Percentiles rank a stretch among this genome's conserved stretches.
Evolutionary conservation across 2,797 vertebrate species (phyloP).

Genomic region (Myripristis murdjan): DNA sequence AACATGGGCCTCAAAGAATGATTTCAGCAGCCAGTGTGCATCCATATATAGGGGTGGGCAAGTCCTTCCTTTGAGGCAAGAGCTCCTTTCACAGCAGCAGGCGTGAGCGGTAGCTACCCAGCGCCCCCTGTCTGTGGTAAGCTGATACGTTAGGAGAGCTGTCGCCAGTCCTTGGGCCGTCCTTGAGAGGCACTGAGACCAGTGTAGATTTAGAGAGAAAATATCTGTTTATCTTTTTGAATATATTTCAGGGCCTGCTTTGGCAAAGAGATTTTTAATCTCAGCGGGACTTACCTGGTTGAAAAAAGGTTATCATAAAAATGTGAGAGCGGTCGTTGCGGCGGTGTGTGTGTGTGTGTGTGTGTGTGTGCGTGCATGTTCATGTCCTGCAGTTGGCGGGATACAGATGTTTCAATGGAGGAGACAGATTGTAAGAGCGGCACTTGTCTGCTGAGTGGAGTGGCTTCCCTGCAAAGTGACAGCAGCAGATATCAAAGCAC

Average conservation of each 20-base stretch:
- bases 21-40: conserved; percentile 28
- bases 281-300: conserved; percentile 3
- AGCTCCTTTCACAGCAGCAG: conserved; percentile 24
- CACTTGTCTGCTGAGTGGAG: conserved; percentile 40
- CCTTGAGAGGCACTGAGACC: conserved; percentile 48
- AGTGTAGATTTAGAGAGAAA: neutral
- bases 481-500: conserved; percentile 63
- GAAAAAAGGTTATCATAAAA: conserved; percentile 2
- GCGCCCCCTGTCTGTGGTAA: conserved; percentile 52
- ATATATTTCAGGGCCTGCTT: conserved; percentile 4
- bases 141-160: conserved; percentile 47
- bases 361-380: too few species aligned
- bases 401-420: conserved; percentile 46
- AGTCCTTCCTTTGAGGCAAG: conserved; percentile 33
- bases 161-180: conserved; percentile 33
- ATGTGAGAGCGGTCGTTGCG: neutral
- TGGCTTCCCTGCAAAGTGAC: conserved; percentile 55
- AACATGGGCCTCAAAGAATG: conserved; percentile 31
- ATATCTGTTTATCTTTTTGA: conserved; percentile 3
- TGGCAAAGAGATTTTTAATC: conserved; percentile 8
- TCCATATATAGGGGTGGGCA: neutral
- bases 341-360: neutral
- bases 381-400: conserved; percentile 5
- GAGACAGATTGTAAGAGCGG: conserved; percentile 43
- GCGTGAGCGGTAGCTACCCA: conserved; percentile 33